A percentile compares a stretch with the other conserved stretches of the same genome.
phyloP scores from a whole-genome alignment of 2,888 invertebrate genomes.

The Tuberolachnus salignus region DNA sequence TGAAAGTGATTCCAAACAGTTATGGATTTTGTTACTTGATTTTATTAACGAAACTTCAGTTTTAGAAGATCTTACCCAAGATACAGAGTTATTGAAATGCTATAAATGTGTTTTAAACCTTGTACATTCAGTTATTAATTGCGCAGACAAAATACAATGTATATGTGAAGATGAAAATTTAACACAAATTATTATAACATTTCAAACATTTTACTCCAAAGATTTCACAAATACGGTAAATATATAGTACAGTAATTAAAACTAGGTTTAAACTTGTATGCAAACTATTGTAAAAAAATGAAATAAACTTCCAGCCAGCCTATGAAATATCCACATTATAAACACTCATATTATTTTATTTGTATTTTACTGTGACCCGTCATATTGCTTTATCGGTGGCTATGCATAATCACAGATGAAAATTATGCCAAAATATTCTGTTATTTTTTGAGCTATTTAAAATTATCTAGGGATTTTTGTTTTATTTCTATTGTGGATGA shows the following conservation, averaged over 20 bases:
- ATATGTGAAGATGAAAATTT: background rate
- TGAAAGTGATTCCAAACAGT: conserved; percentile 22
- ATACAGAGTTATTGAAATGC: conserved; percentile 17
- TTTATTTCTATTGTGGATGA: too few relatives aligned
- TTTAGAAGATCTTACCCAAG: background rate
- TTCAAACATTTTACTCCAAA: conserved; percentile 36
- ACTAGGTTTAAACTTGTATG: too few relatives aligned
- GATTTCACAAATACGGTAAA: conserved; percentile 26
- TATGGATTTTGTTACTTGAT: conserved; percentile 13
- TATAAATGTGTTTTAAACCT: conserved; percentile 33
- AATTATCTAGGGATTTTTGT: too few relatives aligned
- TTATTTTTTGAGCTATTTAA: too few relatives aligned
- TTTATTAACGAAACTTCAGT: conserved; percentile 1
- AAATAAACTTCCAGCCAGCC: too few relatives aligned
- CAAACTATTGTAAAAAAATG: too few relatives aligned
- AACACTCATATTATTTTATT: too few relatives aligned
- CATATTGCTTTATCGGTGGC: too few relatives aligned
- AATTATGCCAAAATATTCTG: too few relatives aligned
- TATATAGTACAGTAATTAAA: background rate
- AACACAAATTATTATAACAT: background rate
- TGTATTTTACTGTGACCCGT: too few relatives aligned
- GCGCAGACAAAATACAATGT: background rate
- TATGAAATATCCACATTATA: too few relatives aligned
- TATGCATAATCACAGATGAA: too few relatives aligned
- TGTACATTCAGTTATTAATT: background rate